These are phyloP conservation scores for Napeogenes sylphis DNA, from an alignment of 2,888 invertebrate species.

Conservation along the genomic window DNA sequence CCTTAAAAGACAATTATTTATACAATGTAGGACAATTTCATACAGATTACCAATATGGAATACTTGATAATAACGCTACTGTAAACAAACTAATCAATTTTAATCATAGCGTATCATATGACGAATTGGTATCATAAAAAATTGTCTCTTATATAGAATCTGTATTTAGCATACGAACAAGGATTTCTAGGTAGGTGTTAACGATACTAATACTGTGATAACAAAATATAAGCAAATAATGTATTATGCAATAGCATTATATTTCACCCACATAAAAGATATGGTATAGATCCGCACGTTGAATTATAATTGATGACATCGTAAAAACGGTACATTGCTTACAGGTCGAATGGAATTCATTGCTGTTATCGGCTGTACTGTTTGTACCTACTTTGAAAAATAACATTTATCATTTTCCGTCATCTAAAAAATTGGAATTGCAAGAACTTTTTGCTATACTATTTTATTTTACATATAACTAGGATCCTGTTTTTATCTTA, in stretches of 20 bases:
- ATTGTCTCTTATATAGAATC: not conserved
- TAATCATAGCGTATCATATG: conserved; percentile 14
- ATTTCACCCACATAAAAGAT: conserved; percentile 4
- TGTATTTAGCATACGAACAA: not conserved
- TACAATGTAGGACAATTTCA: not conserved
- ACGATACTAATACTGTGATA: too few relatives aligned
- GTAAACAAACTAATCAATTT: conserved; percentile 13
- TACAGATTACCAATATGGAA: conserved; percentile 10
- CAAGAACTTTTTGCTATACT: conserved; percentile 4
- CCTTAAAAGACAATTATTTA: conserved; percentile 16
- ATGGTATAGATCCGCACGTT: conserved; percentile 3
- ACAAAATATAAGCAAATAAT: too few relatives aligned
- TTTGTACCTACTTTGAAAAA: conserved; percentile 22
- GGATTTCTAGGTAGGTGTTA: too few relatives aligned
- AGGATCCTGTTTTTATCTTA: too few relatives aligned
- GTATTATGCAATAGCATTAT: not conserved
- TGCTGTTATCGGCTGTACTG: conserved; percentile 16
- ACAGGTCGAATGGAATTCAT: conserved; percentile 19
- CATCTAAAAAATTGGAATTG: conserved; percentile 13
- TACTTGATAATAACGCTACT: conserved; percentile 16
- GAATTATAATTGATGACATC: conserved; percentile 10
- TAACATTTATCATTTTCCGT: conserved; percentile 20
- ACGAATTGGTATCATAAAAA: too few relatives aligned
- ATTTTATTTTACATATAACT: too few relatives aligned
- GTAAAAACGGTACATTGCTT: conserved; percentile 14